These are phyloP conservation scores for Paedocypris sp. DNA, from an alignment of 2,113 vertebrate genomes.

Conservation along the genomic window DNA sequence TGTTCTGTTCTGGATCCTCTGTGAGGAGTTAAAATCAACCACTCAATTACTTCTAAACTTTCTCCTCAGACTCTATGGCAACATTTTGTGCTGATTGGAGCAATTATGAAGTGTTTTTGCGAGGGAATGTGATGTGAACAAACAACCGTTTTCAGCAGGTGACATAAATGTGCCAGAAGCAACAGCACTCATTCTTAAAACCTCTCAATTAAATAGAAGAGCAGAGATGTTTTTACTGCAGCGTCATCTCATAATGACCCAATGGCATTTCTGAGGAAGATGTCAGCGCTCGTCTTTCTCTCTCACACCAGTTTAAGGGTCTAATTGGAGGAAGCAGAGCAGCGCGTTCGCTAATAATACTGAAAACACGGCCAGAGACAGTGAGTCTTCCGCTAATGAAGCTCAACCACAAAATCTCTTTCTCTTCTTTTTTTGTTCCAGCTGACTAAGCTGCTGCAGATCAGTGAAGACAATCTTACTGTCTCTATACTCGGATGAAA, in stretches of 20 bases:
- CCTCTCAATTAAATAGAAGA: constrained; percentile 53
- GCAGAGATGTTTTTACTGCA: constrained; percentile 48
- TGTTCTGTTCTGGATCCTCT: too few species aligned
- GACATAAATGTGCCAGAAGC: constrained; percentile 46
- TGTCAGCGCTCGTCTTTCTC: constrained; percentile 34
- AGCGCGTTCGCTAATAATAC: constrained; percentile 45
- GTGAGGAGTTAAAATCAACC: too few species aligned
- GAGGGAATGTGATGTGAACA: too few species aligned
- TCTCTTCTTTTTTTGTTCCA: too few species aligned
- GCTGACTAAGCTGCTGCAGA: too few species aligned
- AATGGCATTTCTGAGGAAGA: constrained; percentile 58
- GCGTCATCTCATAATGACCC: constrained; percentile 54
- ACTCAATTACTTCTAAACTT: too few species aligned
- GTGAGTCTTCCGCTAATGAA: background rate
- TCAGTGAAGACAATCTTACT: too few species aligned
- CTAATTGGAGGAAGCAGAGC: constrained; percentile 58
- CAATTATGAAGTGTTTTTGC: background rate
- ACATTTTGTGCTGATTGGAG: too few species aligned
- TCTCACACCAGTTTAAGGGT: constrained; percentile 47
- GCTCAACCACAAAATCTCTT: background rate
- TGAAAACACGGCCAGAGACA: constrained; percentile 35
- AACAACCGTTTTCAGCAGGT: constrained; percentile 25
- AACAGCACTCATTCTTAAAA: constrained; percentile 37
- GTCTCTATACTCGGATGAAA: too few species aligned
- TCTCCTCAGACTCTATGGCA: too few species aligned